Base-by-base conservation (phyloP, 2,888 invertebrate genomes). In the Lycocerus yunnanus region DNA sequence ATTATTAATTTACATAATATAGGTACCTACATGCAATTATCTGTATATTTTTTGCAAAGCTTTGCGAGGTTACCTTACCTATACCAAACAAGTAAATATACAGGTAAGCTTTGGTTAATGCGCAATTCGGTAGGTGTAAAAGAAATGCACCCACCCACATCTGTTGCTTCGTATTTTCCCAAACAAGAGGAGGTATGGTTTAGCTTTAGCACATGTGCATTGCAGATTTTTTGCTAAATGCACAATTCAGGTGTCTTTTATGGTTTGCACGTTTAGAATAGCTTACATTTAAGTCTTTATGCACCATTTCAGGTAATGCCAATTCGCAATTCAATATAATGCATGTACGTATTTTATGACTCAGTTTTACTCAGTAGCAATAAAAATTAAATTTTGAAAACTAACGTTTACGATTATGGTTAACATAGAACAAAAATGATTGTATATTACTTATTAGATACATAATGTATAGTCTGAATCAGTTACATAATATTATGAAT, bases 101-200 rank as follows among this genome's bases (percentile, higher is more conserved):
- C 82, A 82, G 82, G 82, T 82, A 82, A 80, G 78, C 18, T 68
- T 71, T 72, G 77, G 79, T 76, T 79, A 77, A 79, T 73, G 69
- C 69, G 66, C 73, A 72, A 73, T 27, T 27, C 27, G 71, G 82
- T 81, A 83, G 81, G 82, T 82, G 83, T 82, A 82, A 80, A 77
- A 80, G 80, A 81, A 80, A 78, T 75, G 76, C 78, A 79, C 76
- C 81, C 79, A 78, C 76, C 82, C 82, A 81, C 83, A 83, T 83
- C 83, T 83, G 83, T 81, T 82, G 79, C 80, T 80, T 73, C 74
- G 79, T 76, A 71, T 78, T 81, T 84, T 83, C 83, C 82, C 83
- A 83, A 80, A 72, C 66, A 69, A 70, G 43, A 43, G 43, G 43
- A 43, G 43, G 43, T 43, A 43, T 43, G 43, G 43, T n/a, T 43